Conservation (phyloP, 92 coral and sea anemone species). For the Epizoanthus stellaris region DNA sequence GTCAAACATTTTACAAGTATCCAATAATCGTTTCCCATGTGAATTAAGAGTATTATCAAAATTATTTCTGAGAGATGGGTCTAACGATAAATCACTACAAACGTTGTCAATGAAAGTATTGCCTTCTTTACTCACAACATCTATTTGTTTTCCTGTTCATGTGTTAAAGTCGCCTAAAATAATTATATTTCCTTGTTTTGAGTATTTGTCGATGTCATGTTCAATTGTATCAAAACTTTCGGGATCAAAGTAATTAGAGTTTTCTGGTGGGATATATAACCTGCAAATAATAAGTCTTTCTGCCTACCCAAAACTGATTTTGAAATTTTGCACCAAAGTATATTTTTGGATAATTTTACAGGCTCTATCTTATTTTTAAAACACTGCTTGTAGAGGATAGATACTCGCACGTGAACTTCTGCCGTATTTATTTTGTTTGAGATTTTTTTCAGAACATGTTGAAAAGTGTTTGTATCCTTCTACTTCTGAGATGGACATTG, state of each 20-base stretch:
- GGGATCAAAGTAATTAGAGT: constrained; percentile 36
- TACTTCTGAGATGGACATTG: constrained; percentile 30
- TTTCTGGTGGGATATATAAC: constrained; percentile 47
- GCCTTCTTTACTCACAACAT: constrained; percentile 43
- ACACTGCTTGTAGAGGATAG: not conserved
- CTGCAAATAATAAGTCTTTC: constrained; percentile 11
- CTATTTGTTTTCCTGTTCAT: constrained; percentile 46
- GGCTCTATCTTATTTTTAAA: too few species aligned
- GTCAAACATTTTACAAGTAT: constrained; percentile 50
- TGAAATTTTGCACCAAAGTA: constrained; percentile 22
- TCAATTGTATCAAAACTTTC: constrained; percentile 50
- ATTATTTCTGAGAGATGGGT: constrained; percentile 16
- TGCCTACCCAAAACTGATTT: not conserved
- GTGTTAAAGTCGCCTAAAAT: constrained; percentile 54
- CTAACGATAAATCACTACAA: constrained; percentile 34
- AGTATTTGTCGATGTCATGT: constrained; percentile 40
- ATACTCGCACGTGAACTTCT: constrained; percentile 10
- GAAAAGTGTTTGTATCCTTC: constrained; percentile 5
- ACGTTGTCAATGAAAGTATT: constrained; percentile 44
- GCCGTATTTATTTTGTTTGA: constrained; percentile 4
- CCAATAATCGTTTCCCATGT: constrained; percentile 50
- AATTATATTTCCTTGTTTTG: constrained; percentile 25
- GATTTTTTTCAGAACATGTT: too few species aligned
- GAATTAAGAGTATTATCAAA: constrained; percentile 28
- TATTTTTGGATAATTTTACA: too few species aligned